Conservation (phyloP, 2,888 invertebrate genomes). For the Sympetrum striolatum region DNA sequence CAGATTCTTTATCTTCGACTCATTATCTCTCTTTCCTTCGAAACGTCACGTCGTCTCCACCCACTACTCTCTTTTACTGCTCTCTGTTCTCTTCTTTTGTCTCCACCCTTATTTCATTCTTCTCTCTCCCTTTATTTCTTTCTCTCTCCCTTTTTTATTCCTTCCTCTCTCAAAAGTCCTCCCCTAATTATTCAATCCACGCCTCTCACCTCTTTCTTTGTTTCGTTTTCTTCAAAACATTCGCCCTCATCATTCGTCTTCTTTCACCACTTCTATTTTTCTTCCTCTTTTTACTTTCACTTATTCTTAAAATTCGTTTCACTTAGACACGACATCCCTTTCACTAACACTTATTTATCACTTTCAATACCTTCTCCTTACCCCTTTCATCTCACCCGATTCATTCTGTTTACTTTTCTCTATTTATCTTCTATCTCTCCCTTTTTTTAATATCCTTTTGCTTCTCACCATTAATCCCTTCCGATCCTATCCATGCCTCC, state of each 20-base stretch:
- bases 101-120: not conserved
- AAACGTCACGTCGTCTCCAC: not conserved
- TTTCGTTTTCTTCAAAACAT: too few species aligned
- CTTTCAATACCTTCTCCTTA: too few species aligned
- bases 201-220: too few species aligned
- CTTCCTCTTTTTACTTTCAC: not conserved
- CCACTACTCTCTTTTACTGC: not conserved
- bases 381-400: too few species aligned
- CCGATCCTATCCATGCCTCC: not conserved
- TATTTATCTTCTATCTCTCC: too few species aligned
- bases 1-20: not conserved
- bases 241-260: not conserved
- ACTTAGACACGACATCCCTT: too few species aligned
- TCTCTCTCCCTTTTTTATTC: not conserved
- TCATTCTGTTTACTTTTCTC: too few species aligned
- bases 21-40: not conserved
- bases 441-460: not conserved
- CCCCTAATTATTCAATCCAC: too few species aligned
- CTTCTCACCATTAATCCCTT: not conserved
- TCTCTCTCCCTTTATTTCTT: not conserved
- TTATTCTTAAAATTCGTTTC: too few species aligned
- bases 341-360: too few species aligned
- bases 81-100: not conserved
- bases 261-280: not conserved
- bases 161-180: not conserved